These are phyloP conservation scores for Chelon labrosus DNA, from an alignment of 2,797 vertebrate species.

Conservation along the genomic window DNA sequence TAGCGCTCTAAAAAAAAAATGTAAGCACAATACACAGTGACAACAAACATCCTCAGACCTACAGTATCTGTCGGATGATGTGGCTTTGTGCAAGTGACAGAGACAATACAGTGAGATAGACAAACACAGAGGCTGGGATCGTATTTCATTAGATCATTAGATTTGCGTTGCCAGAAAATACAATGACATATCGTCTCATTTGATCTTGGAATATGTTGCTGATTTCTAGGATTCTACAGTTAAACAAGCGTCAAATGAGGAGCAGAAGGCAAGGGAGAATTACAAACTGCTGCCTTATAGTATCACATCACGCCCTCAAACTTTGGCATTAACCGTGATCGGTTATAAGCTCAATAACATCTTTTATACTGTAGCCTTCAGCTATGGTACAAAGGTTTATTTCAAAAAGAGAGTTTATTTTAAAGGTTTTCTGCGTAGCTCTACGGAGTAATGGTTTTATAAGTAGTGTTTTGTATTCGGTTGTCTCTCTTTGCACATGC, in stretches of 20 bases:
- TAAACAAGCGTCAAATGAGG: slow-evolving; percentile 13
- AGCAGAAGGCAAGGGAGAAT: neutral
- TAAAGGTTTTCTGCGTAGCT: neutral
- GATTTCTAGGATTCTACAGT: slow-evolving; percentile 43
- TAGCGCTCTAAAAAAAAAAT: neutral
- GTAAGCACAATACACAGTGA: neutral
- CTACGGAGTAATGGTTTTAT: neutral
- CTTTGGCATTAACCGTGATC: slow-evolving; percentile 4
- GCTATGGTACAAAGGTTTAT: neutral
- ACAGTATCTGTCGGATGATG: neutral
- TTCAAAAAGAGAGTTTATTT: neutral
- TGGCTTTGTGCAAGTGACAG: neutral
- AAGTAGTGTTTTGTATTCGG: neutral
- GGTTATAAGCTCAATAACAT: neutral
- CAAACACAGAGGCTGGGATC: neutral
- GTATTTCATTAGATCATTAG: neutral
- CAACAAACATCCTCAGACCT: neutral
- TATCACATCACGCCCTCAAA: slow-evolving; percentile 1
- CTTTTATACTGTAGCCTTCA: neutral
- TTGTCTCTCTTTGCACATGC: neutral
- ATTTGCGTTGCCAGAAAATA: neutral
- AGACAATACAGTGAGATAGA: neutral
- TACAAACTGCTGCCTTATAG: neutral
- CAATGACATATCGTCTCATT: slow-evolving; percentile 39
- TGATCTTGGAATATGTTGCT: slow-evolving; percentile 39